Base-by-base conservation (phyloP, 2,113 vertebrate species). In the Leptosomus discolor region DNA sequence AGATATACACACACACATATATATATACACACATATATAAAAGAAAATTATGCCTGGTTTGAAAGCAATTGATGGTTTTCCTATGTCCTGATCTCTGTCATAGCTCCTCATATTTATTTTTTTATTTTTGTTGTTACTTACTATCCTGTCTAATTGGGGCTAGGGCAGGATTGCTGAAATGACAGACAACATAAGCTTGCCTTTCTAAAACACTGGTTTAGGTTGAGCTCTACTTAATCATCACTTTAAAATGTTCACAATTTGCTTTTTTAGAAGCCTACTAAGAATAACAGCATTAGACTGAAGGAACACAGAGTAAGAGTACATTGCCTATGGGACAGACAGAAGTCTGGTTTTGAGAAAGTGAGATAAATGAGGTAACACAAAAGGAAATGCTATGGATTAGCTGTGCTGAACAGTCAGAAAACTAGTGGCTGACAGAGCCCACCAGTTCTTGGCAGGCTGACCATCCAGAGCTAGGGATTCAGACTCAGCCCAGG, bases 81-180 rank as follows among this genome's bases (percentile, higher is more conserved):
- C 15, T 6, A 36, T 63, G 84, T 86, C 8, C 20, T 67, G 37
- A 51, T 15, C 77, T 83, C 10, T 45, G 7, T 45, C 43, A 54
- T 23, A 69, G 9, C 21, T 37, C 24, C 8, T 54, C 16, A 24
- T 4, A 3, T 57, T 45, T 21, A 6, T 17, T 34, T 15, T 63
- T 65, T 12, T 41, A 45, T 5, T 21, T 15, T n/a, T 74, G 21
- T 64, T 54, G 0, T 41, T 74, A 57, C 53, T 94, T 92, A 34
- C 4, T 34, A 10, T 64, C 15, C 8, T 71, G 5, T 65, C 39
- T 77, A 58, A 58, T 0, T 30, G 0, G 18, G 10, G 3, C 9
- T 39, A 65, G 29, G 32, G 15, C 16, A 70, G 0, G 6, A 69
- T 20, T 73, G 19, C 32, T 53, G n/a, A 70, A 73, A 9, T 16